Evolutionary conservation across 2,888 invertebrate genomes (phyloP), one percentile per base, ranked within the genome.

Genomic region (Tiphia femorata): DNA sequence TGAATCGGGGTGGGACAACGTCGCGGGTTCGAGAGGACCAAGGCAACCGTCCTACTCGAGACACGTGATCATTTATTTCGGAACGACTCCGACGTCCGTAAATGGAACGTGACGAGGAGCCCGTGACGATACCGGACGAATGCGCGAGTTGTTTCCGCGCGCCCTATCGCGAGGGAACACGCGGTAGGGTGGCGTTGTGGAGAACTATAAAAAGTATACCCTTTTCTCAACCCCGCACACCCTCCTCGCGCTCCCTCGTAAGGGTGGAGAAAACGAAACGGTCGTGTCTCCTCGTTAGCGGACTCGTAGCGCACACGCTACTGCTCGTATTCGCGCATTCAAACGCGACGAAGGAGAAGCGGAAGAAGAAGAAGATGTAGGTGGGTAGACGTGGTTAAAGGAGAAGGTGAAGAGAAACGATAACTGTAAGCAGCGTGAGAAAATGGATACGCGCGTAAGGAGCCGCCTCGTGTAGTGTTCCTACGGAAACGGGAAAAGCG

Each of bases 31-130:
- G 17, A 49, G 57, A 50, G 55, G 49, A n/a, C n/a, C n/a, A 49
- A 33, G 41, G 29, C 16, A 14, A n/a, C 44, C 44, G 23, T n/a
- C n/a, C 20, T 19, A 40, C 33, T 50, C 29, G 62, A 29, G 46
- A n/a, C 47, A n/a, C 37, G 43, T 19, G 55, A 58, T 61, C 58
- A 53, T 66, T 66, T 66, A 53, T 62, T 53, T 58, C 50, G 43
- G 25, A 47, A 43, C 47, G 53, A 54, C 43, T 29, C 49, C 43
- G 40, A 38, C 48, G 50, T 55, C 49, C 44, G 44, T 46, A 56
- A 63, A 63, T 67, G 60, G 51, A 48, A 60, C 49, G 50, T 55
- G 63, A 63, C 54, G 48, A 38, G 40, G 42, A 35, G 44, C 3
- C 30, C 3, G 30, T 30, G 30, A 3, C 30, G 3, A n/a, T 3